Conservation (phyloP, 2,888 invertebrate genomes). For the Incurvaria masculella region DNA sequence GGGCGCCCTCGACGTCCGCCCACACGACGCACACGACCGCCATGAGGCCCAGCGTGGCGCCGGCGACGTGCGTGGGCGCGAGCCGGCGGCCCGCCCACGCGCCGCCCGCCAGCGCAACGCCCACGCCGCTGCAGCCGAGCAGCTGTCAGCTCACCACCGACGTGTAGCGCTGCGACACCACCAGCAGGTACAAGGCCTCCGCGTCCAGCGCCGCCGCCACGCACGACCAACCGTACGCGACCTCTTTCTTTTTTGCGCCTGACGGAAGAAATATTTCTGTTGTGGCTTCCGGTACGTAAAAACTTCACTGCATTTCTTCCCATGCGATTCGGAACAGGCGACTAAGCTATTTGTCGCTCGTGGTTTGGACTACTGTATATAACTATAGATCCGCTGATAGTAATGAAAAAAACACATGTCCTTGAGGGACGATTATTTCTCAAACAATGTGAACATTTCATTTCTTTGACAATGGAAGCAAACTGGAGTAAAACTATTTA, state of each 20-base stretch:
- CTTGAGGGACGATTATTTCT: no score
- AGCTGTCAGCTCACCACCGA: constrained; percentile 65
- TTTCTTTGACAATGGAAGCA: no score
- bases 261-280: neutral
- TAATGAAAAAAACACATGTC: no score
- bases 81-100: constrained; percentile 74
- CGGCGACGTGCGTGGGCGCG: constrained; percentile 71
- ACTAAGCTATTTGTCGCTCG: no score
- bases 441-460: no score
- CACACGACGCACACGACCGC: constrained; percentile 81
- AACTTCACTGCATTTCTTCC: no score
- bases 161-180: constrained; percentile 67
- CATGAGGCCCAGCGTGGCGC: constrained; percentile 75
- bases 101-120: constrained; percentile 77
- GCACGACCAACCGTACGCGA: constrained; percentile 61
- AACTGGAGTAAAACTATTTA: no score
- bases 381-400: no score
- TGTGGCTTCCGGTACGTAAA: no score
- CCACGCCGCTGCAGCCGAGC: constrained; percentile 82
- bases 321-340: no score
- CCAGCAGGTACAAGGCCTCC: constrained; percentile 81
- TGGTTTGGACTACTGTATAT: no score
- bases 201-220: constrained; percentile 76
- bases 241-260: neutral
- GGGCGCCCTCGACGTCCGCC: constrained; percentile 75